Evolutionary conservation across 2,888 invertebrate genomes (phyloP), one percentile per base, ranked within the genome.

Genomic region (Lasius fuliginosus): DNA sequence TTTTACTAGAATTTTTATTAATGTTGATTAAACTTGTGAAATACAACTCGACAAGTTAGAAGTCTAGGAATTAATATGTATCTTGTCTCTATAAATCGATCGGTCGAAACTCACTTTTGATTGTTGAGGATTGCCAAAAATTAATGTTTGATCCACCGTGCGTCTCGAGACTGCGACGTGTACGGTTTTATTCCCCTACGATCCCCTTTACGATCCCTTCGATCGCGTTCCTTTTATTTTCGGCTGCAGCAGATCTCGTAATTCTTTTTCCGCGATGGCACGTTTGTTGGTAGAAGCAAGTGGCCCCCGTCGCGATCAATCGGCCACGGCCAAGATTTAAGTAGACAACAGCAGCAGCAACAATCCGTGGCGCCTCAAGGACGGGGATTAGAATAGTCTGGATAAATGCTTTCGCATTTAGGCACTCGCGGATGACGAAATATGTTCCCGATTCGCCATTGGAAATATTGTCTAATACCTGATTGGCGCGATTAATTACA

Each of bases 271-370:
- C 36, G 9, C 71, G 15, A 71, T 30, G 2, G 3, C 53, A 30
- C 42, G 84, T 85, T 88, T 85, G 89, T 89, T 86, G 82, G 69
- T 76, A 67, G 75, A 82, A 62, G 65, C 58, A 82, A 82, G 87
- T 77, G 73, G 65, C 56, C 76, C 73, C 86, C 46, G 86, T 56
- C 49, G 83, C 82, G 88, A 84, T 88, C 82, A 86, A 85, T 90
- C 83, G 90, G 65, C 86, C 85, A 90, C 84, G 83, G 89, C 83
- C 90, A 86, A 89, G 76, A 85, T 90, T 85, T 86, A 90, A 82
- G 33, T 82, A 68, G 33, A 82, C 49, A 77, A 76, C 84, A 65
- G 73, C 56, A 23, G 9, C 12, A 27, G 33, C 40, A 56, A 58
- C 30, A 30, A 23, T 23, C n/a, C 23, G 71, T 30, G 58, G 69